phyloP scores from a whole-genome alignment of 2,113 vertebrate species.

The Rhadina sibilatrix region DNA sequence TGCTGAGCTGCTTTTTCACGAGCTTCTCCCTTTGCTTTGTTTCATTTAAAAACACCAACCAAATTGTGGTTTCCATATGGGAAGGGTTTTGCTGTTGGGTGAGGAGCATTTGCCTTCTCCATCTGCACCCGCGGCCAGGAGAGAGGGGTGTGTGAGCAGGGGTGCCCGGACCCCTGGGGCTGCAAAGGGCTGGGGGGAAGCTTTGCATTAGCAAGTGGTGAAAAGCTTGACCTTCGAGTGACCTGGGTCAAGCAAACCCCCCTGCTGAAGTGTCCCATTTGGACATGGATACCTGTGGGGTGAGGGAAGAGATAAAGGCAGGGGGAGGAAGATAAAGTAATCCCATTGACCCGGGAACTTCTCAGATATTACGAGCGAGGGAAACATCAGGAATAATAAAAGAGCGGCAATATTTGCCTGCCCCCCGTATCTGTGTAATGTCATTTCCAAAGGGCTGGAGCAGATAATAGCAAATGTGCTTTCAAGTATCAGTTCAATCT shows the following conservation, averaged over 20 bases:
- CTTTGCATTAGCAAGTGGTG: conserved; percentile 85
- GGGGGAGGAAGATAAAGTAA: conserved; percentile 71
- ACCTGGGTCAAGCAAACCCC: conserved; percentile 86
- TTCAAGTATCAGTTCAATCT: conserved; percentile 48
- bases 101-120: conserved; percentile 71
- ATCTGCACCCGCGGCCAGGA: conserved; percentile 57
- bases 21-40: conserved; percentile 77
- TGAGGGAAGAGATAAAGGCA: conserved; percentile 69
- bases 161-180: accelerated
- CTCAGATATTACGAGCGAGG: conserved; percentile 25
- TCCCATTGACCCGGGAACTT: conserved; percentile 50
- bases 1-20: conserved; percentile 77
- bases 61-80: conserved; percentile 67
- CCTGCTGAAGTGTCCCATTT: conserved; percentile 76
- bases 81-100: conserved; percentile 66
- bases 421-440: neutral
- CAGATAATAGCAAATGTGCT: conserved; percentile 41
- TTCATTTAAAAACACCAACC: conserved; percentile 66
- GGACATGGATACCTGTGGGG: conserved; percentile 92
- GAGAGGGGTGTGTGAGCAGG: neutral
- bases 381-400: conserved; percentile 11
- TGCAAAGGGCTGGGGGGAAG: conserved; percentile 51
- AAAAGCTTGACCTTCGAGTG: conserved; percentile 88
- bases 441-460: conserved; percentile 21
- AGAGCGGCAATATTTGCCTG: conserved; percentile 19